A percentile compares a stretch with the other conserved stretches of the same genome.
These are phyloP conservation scores for Trichechus manatus DNA, from an alignment of 2,113 vertebrate genomes.

Conservation along the genomic window DNA sequence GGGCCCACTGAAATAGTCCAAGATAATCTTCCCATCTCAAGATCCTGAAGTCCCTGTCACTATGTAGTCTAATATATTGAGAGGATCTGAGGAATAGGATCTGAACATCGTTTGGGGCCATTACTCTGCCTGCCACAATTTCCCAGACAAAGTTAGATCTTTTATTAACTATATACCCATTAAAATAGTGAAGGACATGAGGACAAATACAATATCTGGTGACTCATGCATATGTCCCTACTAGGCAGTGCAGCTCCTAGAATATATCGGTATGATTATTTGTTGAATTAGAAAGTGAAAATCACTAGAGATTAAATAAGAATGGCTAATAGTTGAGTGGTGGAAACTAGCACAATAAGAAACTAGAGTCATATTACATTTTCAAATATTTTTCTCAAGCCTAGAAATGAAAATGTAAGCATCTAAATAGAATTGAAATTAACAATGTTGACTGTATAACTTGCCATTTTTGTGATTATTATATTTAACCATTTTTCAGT, in stretches of 20 bases:
- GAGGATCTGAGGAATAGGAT: neutral
- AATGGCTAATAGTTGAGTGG: neutral
- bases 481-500: neutral
- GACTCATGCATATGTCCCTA: neutral
- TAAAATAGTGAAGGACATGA: neutral
- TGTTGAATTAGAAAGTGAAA: neutral
- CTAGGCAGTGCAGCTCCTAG: neutral
- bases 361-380: neutral
- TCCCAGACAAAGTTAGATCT: neutral
- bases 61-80: neutral
- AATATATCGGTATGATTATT: neutral
- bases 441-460: neutral
- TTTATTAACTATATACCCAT: neutral
- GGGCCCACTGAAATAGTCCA: neutral
- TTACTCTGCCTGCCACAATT: neutral
- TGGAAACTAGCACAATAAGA: neutral
- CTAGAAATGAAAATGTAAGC: neutral
- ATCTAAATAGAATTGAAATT: neutral
- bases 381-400: neutral
- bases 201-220: neutral
- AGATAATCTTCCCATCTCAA: neutral
- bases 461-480: neutral
- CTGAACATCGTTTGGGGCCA: neutral
- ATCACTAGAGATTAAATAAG: neutral
- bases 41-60: neutral